Conservation (phyloP, 2,797 vertebrate genomes). For the Nyctibius grandis region DNA sequence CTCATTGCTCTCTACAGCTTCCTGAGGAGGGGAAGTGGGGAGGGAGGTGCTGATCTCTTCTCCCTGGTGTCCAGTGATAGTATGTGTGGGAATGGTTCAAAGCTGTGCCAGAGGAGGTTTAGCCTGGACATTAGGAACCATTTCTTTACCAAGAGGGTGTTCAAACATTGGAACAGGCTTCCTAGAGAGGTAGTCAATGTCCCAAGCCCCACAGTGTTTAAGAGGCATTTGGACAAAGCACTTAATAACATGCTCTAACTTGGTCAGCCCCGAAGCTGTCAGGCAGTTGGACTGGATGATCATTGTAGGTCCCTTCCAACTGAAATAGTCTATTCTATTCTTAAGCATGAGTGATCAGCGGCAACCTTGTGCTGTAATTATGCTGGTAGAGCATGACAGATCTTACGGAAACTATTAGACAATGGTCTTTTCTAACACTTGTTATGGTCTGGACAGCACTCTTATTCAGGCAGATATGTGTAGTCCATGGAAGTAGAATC, state of each 20-base stretch:
- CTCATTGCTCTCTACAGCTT: neutral
- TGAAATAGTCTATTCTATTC: neutral
- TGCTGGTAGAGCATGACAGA: accelerated
- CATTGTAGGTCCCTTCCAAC: neutral
- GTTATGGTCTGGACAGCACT: neutral
- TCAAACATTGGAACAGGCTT: neutral
- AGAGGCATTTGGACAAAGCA: neutral
- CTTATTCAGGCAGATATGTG: neutral
- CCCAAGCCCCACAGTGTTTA: neutral
- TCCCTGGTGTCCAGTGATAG: neutral
- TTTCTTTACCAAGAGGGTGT: neutral
- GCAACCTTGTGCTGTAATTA: neutral
- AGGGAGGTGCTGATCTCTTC: neutral
- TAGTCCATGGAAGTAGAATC: neutral
- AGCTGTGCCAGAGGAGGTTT: accelerated
- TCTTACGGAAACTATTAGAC: neutral
- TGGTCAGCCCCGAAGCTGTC: neutral
- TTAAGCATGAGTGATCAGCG: neutral
- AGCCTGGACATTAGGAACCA: neutral
- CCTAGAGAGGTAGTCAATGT: accelerated
- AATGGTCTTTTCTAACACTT: neutral
- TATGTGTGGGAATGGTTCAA: accelerated
- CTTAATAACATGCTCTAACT: neutral
- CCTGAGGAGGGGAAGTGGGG: neutral
- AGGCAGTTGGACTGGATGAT: neutral